Evolutionary conservation across 2,888 invertebrate species (phyloP).

Genomic region (Parapristionchus giblindavisi): DNA sequence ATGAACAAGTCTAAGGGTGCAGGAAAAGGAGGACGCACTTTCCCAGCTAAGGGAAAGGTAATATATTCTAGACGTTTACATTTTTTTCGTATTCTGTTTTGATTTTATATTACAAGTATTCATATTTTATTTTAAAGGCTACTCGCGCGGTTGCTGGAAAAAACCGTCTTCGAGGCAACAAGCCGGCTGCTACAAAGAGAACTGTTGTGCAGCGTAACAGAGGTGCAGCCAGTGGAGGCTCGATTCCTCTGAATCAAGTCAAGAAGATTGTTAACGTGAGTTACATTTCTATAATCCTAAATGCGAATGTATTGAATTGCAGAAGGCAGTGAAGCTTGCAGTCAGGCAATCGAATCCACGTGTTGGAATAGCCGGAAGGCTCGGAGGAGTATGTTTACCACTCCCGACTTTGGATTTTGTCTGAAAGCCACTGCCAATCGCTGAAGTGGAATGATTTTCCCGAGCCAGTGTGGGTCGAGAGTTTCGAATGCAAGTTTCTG

Average conservation of each 20-base stretch:
- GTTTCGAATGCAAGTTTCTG: background rate
- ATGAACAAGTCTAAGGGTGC: constrained; percentile 9
- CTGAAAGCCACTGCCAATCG: constrained; percentile 12
- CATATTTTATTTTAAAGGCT: too few relatives aligned
- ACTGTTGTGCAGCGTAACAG: too few relatives aligned
- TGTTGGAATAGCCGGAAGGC: constrained; percentile 30
- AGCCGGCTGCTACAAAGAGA: background rate
- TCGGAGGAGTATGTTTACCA: constrained; percentile 34
- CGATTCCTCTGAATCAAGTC: constrained; percentile 21
- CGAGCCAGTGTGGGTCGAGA: constrained; percentile 35
- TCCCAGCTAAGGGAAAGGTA: background rate
- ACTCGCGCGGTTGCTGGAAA: too few relatives aligned
- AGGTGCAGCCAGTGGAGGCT: background rate
- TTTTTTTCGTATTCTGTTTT: background rate
- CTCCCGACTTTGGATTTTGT: constrained; percentile 2
- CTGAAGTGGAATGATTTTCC: constrained; percentile 33
- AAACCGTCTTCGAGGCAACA: constrained; percentile 5
- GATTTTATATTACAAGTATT: too few relatives aligned
- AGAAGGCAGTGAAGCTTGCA: constrained; percentile 36
- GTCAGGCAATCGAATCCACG: background rate
- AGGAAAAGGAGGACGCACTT: constrained; percentile 3
- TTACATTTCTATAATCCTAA: background rate
- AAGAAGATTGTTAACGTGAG: constrained; percentile 36
- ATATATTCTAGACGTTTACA: background rate
- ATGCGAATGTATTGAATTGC: background rate